These are phyloP conservation scores for Drosophila nigritarsus DNA, from an alignment of 2,888 invertebrate species.

Conservation along the genomic window DNA sequence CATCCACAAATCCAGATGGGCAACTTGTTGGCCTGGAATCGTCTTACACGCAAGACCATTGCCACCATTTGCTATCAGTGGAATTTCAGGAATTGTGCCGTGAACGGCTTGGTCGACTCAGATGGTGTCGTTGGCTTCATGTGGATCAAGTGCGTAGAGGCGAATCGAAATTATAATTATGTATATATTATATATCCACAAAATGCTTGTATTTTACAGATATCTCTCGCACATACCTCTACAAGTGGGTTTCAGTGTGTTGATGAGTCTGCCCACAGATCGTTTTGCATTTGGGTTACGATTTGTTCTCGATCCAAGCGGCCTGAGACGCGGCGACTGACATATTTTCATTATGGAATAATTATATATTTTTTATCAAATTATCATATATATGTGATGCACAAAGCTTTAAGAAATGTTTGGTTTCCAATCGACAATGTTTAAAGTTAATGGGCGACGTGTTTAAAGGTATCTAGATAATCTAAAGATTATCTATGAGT, in stretches of 20 bases:
- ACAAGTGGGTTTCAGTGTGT: conserved; percentile 81
- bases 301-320: conserved; percentile 82
- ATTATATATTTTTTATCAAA: conserved; percentile 54
- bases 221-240: conserved; percentile 76
- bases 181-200: not conserved
- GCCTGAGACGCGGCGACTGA: conserved; percentile 69
- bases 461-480: not conserved
- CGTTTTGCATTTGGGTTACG: conserved; percentile 84
- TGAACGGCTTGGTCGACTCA: conserved; percentile 84
- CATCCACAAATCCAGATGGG: conserved; percentile 83
- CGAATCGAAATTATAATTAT: too few species aligned
- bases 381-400: conserved; percentile 25
- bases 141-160: conserved; percentile 79
- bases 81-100: conserved; percentile 79
- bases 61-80: conserved; percentile 84
- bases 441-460: conserved; percentile 5
- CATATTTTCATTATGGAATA: conserved; percentile 12
- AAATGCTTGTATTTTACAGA: conserved; percentile 56
- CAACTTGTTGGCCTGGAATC: conserved; percentile 80
- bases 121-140: conserved; percentile 83
- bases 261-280: conserved; percentile 81
- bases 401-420: conserved; percentile 36
- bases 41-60: conserved; percentile 77
- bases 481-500: not conserved
- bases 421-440: conserved; percentile 22